Conservation (phyloP, 2,797 vertebrate genomes). For the Tokudaia muenninki region DNA sequence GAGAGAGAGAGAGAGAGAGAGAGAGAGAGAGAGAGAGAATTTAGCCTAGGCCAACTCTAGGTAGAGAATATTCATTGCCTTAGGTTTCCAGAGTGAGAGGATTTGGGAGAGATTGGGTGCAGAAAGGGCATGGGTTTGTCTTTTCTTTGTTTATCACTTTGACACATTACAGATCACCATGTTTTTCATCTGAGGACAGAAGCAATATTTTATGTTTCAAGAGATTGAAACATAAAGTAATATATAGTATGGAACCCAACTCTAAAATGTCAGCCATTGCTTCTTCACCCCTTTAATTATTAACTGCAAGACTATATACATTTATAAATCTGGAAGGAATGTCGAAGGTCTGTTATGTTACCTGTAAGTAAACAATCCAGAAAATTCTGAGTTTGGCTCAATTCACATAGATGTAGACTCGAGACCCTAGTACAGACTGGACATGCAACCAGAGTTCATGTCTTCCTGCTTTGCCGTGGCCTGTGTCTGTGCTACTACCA, state of each 20-base stretch:
- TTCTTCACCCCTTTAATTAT: constrained; percentile 3
- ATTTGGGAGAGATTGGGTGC: background rate
- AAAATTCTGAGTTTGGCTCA: background rate
- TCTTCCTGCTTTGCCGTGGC: background rate
- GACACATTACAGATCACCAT: background rate
- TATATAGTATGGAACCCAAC: background rate
- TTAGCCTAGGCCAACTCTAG: background rate
- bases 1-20: background rate
- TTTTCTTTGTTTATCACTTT: background rate
- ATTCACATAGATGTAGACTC: background rate
- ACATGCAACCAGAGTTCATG: background rate
- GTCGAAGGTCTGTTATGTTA: background rate
- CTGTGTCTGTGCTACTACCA: background rate
- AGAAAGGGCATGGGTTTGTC: background rate
- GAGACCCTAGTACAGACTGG: background rate
- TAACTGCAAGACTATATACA: background rate
- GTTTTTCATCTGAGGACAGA: background rate
- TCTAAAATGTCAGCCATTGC: background rate
- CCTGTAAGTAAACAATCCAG: background rate
- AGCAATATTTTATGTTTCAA: background rate
- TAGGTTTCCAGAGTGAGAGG: background rate
- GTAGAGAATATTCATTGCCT: background rate
- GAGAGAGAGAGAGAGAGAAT: background rate
- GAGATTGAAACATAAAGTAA: constrained; percentile 12
- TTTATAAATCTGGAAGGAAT: background rate